These are phyloP conservation scores for Chlorodrepanis virens DNA, from an alignment of 2,113 vertebrate genomes.

Conservation along the genomic window DNA sequence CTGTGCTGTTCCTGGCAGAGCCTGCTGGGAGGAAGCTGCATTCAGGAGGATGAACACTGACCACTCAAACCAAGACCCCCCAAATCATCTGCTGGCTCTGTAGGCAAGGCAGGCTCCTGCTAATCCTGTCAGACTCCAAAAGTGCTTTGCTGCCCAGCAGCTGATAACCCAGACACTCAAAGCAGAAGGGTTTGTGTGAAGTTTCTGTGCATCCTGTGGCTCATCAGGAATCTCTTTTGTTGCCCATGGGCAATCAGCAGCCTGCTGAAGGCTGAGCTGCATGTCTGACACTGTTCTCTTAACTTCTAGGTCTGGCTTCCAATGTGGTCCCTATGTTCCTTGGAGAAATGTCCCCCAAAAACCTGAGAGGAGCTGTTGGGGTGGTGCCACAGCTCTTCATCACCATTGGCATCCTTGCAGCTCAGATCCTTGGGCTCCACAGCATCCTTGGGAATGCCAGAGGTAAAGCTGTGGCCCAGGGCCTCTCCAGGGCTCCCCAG, in stretches of 20 bases:
- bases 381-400: constrained; percentile 91
- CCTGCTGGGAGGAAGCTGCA: neutral
- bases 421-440: constrained; percentile 87
- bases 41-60: neutral
- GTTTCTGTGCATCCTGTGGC: neutral
- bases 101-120: neutral
- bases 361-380: constrained; percentile 86
- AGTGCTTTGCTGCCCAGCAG: neutral
- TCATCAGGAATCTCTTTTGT: neutral
- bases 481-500: rapidly evolving
- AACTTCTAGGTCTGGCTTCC: constrained; percentile 85
- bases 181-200: neutral
- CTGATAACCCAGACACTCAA: neutral
- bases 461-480: constrained; percentile 63
- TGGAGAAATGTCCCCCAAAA: constrained; percentile 91
- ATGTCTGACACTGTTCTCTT: neutral
- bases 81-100: neutral
- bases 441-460: constrained; percentile 76
- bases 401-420: constrained; percentile 86
- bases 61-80: neutral
- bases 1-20: neutral
- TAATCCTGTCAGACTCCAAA: neutral
- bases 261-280: neutral
- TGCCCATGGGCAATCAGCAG: neutral
- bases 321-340: constrained; percentile 96